These are phyloP conservation scores for Corythaixoides concolor DNA, from an alignment of 2,113 vertebrate genomes.

Conservation along the genomic window DNA sequence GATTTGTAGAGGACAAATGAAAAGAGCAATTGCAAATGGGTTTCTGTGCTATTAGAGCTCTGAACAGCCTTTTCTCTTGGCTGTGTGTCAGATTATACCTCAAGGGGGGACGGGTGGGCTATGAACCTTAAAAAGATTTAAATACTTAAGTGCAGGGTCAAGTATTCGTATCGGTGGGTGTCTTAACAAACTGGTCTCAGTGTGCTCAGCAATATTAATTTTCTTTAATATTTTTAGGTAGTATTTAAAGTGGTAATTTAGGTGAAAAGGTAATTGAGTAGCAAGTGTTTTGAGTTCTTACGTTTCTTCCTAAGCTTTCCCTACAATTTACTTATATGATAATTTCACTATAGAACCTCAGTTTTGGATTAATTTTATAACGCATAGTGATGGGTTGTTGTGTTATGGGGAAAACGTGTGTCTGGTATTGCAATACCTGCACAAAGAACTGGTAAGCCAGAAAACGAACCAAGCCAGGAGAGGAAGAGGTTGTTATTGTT, in stretches of 20 bases:
- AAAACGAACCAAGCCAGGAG: background rate
- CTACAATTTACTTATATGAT: background rate
- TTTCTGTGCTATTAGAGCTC: slow-evolving; percentile 9
- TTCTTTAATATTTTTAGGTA: background rate
- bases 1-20: slow-evolving; percentile 44
- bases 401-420: background rate
- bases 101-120: background rate
- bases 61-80: slow-evolving; percentile 15
- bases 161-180: background rate
- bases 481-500: background rate
- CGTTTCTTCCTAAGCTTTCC: background rate
- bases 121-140: background rate
- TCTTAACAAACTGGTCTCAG: background rate
- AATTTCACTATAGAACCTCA: background rate
- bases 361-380: background rate
- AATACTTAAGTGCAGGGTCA: background rate
- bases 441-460: background rate
- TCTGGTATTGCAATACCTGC: background rate
- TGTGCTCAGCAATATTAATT: background rate
- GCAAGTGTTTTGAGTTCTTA: background rate
- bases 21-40: slow-evolving; percentile 15
- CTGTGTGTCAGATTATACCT: slow-evolving; percentile 12
- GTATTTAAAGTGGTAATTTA: background rate
- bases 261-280: background rate
- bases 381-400: background rate